These are phyloP conservation scores for Mustelus asterias DNA, from an alignment of 2,113 vertebrate species.

Conservation along the genomic window DNA sequence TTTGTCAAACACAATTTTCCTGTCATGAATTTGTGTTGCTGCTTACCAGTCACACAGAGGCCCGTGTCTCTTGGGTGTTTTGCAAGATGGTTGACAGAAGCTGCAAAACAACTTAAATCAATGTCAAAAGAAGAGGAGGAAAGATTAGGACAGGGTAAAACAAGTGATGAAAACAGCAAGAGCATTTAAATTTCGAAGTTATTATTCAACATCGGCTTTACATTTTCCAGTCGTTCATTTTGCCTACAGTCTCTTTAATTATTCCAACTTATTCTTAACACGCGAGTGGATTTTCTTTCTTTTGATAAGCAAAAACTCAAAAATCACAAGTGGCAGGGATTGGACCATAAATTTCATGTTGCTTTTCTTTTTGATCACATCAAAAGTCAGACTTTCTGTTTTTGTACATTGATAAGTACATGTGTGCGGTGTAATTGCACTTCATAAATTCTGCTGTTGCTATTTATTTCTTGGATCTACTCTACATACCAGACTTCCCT, in stretches of 20 bases:
- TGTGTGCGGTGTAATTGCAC: background rate
- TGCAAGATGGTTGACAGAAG: background rate
- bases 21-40: background rate
- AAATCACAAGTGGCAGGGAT: background rate
- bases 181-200: background rate
- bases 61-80: background rate
- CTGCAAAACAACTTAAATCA: background rate
- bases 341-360: background rate
- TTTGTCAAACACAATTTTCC: background rate
- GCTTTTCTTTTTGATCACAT: background rate
- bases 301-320: background rate
- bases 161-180: background rate
- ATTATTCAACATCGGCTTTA: background rate
- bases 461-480: background rate
- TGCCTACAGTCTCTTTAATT: background rate
- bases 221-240: background rate
- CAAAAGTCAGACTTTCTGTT: conserved; percentile 8
- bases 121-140: background rate
- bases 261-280: background rate
- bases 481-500: background rate
- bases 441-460: background rate
- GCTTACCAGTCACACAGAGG: background rate
- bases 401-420: background rate
- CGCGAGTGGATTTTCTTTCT: background rate
- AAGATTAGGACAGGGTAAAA: background rate